phyloP scores from a whole-genome alignment of 2,113 vertebrate species.

The Actenoides hombroni region DNA sequence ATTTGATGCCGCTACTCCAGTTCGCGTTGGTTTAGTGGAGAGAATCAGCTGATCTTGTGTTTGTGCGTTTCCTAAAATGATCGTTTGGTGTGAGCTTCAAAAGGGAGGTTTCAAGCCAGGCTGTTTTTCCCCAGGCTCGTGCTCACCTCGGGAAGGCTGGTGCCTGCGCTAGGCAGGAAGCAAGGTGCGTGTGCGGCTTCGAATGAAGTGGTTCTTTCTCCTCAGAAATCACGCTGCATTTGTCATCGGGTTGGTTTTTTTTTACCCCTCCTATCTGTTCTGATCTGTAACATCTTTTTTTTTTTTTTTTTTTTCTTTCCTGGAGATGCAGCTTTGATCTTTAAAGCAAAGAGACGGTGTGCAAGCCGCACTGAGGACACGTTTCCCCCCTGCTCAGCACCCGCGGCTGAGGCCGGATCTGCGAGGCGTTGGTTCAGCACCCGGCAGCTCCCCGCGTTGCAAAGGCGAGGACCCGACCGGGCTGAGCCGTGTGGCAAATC shows the following conservation, averaged over 20 bases:
- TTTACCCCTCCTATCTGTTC: background rate
- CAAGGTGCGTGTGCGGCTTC: background rate
- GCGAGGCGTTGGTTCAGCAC: background rate
- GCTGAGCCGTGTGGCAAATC: background rate
- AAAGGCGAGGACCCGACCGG: background rate
- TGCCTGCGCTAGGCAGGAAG: background rate
- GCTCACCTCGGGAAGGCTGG: background rate
- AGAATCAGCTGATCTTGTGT: background rate
- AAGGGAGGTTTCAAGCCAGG: background rate
- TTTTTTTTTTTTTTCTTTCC: background rate
- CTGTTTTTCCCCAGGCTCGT: background rate
- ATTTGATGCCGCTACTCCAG: background rate
- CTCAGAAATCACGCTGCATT: slow-evolving; percentile 3
- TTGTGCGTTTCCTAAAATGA: background rate
- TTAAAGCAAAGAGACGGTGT: fast-evolving
- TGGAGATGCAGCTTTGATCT: slow-evolving; percentile 54
- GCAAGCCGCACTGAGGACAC: background rate
- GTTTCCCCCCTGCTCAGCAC: background rate
- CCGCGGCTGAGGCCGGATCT: background rate
- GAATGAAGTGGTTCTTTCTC: slow-evolving; percentile 26
- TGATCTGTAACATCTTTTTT: background rate
- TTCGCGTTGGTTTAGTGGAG: background rate
- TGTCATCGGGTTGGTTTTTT: background rate
- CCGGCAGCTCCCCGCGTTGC: background rate
- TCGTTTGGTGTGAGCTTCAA: background rate